These are phyloP conservation scores for Apistogramma diplotaenia DNA, from an alignment of 2,113 vertebrate genomes.

Conservation along the genomic window DNA sequence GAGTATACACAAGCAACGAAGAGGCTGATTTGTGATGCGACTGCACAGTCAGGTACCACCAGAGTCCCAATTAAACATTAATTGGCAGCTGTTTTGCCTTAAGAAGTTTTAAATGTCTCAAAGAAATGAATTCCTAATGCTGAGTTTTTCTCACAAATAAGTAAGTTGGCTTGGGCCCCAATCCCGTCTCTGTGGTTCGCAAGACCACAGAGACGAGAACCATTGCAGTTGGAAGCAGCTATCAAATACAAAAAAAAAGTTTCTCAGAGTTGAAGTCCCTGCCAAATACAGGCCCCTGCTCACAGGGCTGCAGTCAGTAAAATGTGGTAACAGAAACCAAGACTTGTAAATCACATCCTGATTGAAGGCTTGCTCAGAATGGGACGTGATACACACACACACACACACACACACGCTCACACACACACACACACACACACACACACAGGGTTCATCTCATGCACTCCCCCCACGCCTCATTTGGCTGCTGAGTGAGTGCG, in stretches of 20 bases:
- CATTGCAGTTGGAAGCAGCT: constrained; percentile 42
- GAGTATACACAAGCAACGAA: background rate
- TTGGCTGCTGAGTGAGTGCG: constrained; percentile 53
- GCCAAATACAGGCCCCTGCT: constrained; percentile 63
- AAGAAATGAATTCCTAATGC: background rate
- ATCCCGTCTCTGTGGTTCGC: constrained; percentile 28
- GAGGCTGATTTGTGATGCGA: background rate
- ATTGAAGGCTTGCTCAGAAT: constrained; percentile 60
- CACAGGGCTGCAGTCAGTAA: constrained; percentile 56
- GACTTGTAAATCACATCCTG: constrained; percentile 63
- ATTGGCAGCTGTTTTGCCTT: background rate
- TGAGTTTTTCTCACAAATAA: background rate
- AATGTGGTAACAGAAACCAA: constrained; percentile 57
- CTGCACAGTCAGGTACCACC: background rate
- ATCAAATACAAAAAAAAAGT: constrained; percentile 45
- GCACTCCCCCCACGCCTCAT: constrained; percentile 34
- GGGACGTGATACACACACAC: constrained; percentile 21
- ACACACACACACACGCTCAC: no score
- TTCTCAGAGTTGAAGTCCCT: constrained; percentile 48
- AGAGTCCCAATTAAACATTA: background rate
- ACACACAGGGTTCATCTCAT: background rate
- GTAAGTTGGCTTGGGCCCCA: background rate
- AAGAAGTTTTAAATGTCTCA: background rate
- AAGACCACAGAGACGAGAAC: no score
- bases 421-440: background rate